phyloP scores from a whole-genome alignment of 2,888 invertebrate species.

The Ormyrus pomaceus region DNA sequence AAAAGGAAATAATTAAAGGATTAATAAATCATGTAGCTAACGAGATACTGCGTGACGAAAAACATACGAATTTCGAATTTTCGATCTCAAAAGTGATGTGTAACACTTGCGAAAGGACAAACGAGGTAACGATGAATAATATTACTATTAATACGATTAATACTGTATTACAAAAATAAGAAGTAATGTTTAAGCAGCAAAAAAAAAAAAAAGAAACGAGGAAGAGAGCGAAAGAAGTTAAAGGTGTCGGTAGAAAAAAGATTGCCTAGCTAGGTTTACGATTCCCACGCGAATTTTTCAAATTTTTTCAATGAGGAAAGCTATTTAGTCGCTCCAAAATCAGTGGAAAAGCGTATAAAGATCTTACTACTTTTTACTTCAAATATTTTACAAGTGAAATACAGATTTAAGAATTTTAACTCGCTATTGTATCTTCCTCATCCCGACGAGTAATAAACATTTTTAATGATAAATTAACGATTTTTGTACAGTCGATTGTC shows the following conservation, averaged over 20 bases:
- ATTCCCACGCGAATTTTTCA: slow-evolving; percentile 54
- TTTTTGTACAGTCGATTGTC: slow-evolving; percentile 52
- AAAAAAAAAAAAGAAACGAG: slow-evolving; percentile 46
- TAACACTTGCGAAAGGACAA: slow-evolving; percentile 39
- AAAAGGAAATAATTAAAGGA: slow-evolving; percentile 24
- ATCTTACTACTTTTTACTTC: slow-evolving; percentile 51
- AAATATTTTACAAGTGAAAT: slow-evolving; percentile 50
- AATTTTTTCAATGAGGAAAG: slow-evolving; percentile 54
- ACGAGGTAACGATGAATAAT: slow-evolving; percentile 48
- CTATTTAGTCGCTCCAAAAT: slow-evolving; percentile 53
- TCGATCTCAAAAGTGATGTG: slow-evolving; percentile 57
- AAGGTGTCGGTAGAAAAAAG: slow-evolving; percentile 62
- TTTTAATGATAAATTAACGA: slow-evolving; percentile 48
- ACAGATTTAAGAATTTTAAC: slow-evolving; percentile 46
- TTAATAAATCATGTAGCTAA: slow-evolving; percentile 16
- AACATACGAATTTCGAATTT: slow-evolving; percentile 54
- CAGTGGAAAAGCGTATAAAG: slow-evolving; percentile 50
- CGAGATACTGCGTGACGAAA: slow-evolving; percentile 37
- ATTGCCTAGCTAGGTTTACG: slow-evolving; percentile 63
- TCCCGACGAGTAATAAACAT: slow-evolving; percentile 27
- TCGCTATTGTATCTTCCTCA: slow-evolving; percentile 25
- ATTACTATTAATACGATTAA: slow-evolving; percentile 58
- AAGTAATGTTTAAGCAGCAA: slow-evolving; percentile 50
- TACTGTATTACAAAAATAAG: slow-evolving; percentile 51
- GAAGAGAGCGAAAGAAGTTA: slow-evolving; percentile 40